phyloP scores from a whole-genome alignment of 1,140 invertebrate species.

The Prorops nasuta region DNA sequence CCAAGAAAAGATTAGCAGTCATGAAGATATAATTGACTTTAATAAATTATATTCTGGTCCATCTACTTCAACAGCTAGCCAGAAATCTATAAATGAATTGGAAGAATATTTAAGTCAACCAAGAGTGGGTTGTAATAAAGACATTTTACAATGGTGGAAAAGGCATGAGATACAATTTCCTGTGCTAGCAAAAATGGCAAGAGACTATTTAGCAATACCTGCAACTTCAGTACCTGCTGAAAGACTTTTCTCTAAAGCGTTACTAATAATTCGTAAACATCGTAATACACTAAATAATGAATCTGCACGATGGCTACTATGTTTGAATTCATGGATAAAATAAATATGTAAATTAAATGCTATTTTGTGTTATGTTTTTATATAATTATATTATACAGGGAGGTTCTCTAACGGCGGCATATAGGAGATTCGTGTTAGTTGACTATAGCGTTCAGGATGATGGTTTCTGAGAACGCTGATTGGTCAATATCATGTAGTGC shows the following conservation, averaged over 20 bases:
- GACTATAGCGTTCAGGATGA: no score
- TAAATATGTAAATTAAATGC: not conserved
- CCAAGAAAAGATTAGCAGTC: no score
- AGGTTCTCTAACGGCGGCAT: no score
- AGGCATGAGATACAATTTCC: constrained; percentile 30
- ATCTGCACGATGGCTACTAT: constrained; percentile 23
- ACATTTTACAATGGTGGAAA: constrained; percentile 31
- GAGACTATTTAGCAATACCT: constrained; percentile 39
- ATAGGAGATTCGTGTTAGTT: no score
- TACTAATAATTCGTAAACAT: constrained; percentile 28
- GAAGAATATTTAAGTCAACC: not conserved
- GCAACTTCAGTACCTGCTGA: constrained; percentile 42
- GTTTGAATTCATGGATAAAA: constrained; percentile 11
- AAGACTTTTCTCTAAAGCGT: constrained; percentile 35
- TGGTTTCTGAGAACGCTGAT: no score
- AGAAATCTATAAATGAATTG: no score
- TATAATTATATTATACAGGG: no score
- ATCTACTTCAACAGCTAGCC: no score
- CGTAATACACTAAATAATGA: constrained; percentile 27
- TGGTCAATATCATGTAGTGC: no score
- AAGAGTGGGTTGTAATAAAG: not conserved
- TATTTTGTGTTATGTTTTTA: no score
- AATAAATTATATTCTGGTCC: not conserved
- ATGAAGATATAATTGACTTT: no score
- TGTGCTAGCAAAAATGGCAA: constrained; percentile 39